Base-by-base conservation (phyloP, 2,888 invertebrate species). In the Lamellibrachia columna region DNA sequence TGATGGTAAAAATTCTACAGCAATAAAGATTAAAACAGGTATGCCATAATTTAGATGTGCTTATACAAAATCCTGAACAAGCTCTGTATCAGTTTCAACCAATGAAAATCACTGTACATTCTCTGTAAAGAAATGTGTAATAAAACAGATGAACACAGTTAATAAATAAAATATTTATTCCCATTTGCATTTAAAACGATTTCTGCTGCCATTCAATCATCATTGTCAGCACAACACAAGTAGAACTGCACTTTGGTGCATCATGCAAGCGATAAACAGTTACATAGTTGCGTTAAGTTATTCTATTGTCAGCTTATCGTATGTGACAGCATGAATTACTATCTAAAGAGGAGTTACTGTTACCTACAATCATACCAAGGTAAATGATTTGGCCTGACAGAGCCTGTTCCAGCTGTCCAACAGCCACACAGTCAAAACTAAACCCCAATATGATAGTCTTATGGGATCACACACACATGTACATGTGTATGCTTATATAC, bases 141-240 rank as follows among this genome's bases (percentile, higher is more conserved):
- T 75, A 75, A 75, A 11, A 75, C 15, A 15, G 75, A 75, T 15
- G 22, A 75, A 75, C 15, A 60, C 8, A 15, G 60, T 60, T 60
- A 60, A 60, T 60, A 75, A 75, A 75, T 75, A 75, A 75, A 75
- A 75, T 75, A 75, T 75, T 75, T 75, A 75, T 75, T 75, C 75
- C 75, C 15, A 75, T 75, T 75, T 75, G 75, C 75, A 15, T 75
- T 75, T 75, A 22, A 11, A 75, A 75, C n/a, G 22, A 40, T 75
- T 75, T 75, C 6, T 75, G 75, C 75, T 75, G 75, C 22, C 75
- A 75, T 75, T 75, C 75, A 75, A 75, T 75, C 22, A 15, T 22
- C n/a, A 6, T 75, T 75, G 22, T 75, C 22, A 75, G 22, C 22
- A 75, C 75, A 75, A 75, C n/a, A 75, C 75, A 22, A 15, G n/a